Conservation (phyloP, 2,888 invertebrate species). For the Agrilus mali region DNA sequence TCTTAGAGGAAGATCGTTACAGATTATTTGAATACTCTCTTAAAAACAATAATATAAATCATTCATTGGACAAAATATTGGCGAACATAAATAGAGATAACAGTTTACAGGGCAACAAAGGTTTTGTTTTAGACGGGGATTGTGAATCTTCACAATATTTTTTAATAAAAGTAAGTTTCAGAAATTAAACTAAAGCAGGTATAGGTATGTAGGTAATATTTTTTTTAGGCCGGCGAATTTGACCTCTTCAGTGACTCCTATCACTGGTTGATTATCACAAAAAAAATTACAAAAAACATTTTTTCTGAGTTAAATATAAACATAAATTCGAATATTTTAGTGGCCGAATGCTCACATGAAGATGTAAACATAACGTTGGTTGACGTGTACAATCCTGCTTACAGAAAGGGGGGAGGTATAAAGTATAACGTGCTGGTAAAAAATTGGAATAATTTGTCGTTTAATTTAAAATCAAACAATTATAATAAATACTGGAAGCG, state of each 20-base stretch:
- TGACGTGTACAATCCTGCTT: conserved; percentile 18
- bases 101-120: not conserved
- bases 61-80: not conserved
- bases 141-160: not conserved
- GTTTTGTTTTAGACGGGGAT: not conserved
- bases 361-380: conserved; percentile 10
- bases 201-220: not conserved
- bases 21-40: too few species aligned
- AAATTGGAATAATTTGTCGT: not conserved
- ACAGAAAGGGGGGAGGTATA: conserved; percentile 7
- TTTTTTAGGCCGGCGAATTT: conserved; percentile 2
- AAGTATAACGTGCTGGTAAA: not conserved
- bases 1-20: too few species aligned
- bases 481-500: conserved; percentile 15
- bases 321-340: conserved; percentile 17
- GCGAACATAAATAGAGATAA: not conserved
- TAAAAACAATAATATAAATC: too few species aligned
- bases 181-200: not conserved
- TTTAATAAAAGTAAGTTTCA: not conserved
- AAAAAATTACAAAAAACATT: not conserved
- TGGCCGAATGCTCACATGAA: conserved; percentile 6
- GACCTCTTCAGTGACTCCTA: conserved; percentile 1
- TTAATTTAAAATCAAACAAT: not conserved
- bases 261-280: conserved; percentile 5
- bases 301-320: conserved; percentile 6